phyloP scores from a whole-genome alignment of 2,797 vertebrate genomes.

The Tolypeutes matacus region DNA sequence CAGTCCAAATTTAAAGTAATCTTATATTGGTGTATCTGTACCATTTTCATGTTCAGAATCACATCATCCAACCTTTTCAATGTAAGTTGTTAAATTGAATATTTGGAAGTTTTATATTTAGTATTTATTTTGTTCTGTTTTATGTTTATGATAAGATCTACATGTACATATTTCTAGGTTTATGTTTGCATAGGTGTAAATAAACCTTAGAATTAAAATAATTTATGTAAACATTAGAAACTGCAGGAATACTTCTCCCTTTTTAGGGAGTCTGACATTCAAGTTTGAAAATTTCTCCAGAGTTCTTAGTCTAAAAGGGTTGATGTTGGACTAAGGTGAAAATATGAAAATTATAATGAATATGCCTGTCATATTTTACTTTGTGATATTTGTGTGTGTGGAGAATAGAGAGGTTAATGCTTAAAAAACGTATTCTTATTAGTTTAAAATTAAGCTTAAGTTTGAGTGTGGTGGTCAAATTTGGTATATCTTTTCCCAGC shows the following conservation, averaged over 20 bases:
- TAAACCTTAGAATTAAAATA: slow-evolving; percentile 20
- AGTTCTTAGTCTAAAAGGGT: neutral
- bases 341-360: slow-evolving; percentile 8
- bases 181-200: slow-evolving; percentile 37
- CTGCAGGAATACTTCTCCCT: neutral
- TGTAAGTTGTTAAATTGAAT: slow-evolving; percentile 29
- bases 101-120: slow-evolving; percentile 14
- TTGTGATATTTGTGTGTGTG: neutral
- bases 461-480: too few relatives aligned
- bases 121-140: slow-evolving; percentile 24
- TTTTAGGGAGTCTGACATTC: neutral
- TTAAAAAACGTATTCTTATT: too few relatives aligned
- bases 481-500: too few relatives aligned
- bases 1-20: neutral
- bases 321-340: too few relatives aligned
- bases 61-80: neutral
- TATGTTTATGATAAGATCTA: neutral
- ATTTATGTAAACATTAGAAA: slow-evolving; percentile 5
- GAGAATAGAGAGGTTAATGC: too few relatives aligned
- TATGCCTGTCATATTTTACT: neutral
- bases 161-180: neutral
- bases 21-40: neutral
- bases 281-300: neutral
- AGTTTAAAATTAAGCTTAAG: too few relatives aligned
- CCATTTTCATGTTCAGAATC: neutral